These are phyloP conservation scores for Meandrina meandrites DNA, from an alignment of 92 coral and sea anemone genomes.

Conservation along the genomic window DNA sequence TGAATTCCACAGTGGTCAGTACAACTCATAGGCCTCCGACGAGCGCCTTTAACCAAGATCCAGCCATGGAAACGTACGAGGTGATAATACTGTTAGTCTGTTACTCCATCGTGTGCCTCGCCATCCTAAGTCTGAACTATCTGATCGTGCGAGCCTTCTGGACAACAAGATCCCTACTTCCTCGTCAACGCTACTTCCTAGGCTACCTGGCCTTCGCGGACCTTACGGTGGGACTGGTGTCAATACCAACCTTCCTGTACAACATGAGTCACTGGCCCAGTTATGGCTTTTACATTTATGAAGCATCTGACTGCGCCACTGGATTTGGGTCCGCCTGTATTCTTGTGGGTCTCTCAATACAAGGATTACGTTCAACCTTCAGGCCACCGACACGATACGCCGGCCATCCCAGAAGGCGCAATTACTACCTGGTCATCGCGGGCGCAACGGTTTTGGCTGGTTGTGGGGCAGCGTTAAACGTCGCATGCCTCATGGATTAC, in stretches of 20 bases:
- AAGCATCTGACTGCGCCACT: conserved; percentile 55
- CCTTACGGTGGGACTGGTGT: conserved; percentile 59
- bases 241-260: conserved; percentile 63
- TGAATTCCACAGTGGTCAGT: conserved; percentile 42
- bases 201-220: conserved; percentile 65
- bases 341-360: conserved; percentile 52
- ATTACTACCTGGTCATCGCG: conserved; percentile 25
- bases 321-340: conserved; percentile 51
- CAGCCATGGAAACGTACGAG: conserved; percentile 57
- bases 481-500: conserved; percentile 53
- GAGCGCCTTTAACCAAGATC: conserved; percentile 45
- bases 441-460: conserved; percentile 47
- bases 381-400: conserved; percentile 46
- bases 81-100: conserved; percentile 38
- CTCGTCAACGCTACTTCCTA: conserved; percentile 42
- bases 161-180: conserved; percentile 48
- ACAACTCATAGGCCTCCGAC: background rate
- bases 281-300: conserved; percentile 48
- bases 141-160: conserved; percentile 58
- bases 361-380: conserved; percentile 32
- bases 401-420: conserved; percentile 40
- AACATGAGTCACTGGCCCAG: conserved; percentile 64
- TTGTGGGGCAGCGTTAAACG: conserved; percentile 47
- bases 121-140: conserved; percentile 52
- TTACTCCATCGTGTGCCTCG: conserved; percentile 51